Evolutionary conservation across 2,888 invertebrate genomes (phyloP).

Genomic region (Pyralis farinalis): DNA sequence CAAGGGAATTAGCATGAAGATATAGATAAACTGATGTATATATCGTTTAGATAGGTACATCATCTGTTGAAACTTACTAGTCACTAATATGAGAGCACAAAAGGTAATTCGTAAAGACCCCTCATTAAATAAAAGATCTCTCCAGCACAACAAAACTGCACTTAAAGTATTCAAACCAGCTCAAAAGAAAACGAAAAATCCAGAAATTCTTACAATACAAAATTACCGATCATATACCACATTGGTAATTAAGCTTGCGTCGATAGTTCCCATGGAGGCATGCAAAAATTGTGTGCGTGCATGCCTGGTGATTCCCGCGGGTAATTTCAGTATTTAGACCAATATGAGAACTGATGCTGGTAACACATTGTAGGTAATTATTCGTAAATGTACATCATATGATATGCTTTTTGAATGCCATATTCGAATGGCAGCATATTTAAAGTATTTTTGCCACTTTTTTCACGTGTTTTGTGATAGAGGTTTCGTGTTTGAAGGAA

Average conservation of each 20-base stretch:
- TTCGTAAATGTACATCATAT: conserved; percentile 40
- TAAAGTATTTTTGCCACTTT: no score
- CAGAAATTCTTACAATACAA: background rate
- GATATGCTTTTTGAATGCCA: conserved; percentile 21
- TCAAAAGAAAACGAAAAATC: conserved; percentile 1
- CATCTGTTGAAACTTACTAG: no score
- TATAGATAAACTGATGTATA: no score
- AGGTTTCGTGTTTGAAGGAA: no score
- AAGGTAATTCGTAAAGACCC: background rate
- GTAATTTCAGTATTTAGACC: conserved; percentile 69
- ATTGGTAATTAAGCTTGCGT: conserved; percentile 3
- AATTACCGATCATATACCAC: conserved; percentile 3
- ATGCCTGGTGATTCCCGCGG: conserved; percentile 61
- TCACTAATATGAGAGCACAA: no score
- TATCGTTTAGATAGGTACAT: no score
- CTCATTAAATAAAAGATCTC: background rate
- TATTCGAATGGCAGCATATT: no score
- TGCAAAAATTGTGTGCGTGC: conserved; percentile 34
- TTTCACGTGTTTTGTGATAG: no score
- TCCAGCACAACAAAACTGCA: background rate
- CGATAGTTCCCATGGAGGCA: conserved; percentile 8
- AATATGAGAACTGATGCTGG: conserved; percentile 36
- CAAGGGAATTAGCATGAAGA: no score
- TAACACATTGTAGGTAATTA: conserved; percentile 34
- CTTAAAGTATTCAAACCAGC: background rate